phyloP scores from a whole-genome alignment of 2,888 invertebrate species.

The Peribatodes rhomboidaria region DNA sequence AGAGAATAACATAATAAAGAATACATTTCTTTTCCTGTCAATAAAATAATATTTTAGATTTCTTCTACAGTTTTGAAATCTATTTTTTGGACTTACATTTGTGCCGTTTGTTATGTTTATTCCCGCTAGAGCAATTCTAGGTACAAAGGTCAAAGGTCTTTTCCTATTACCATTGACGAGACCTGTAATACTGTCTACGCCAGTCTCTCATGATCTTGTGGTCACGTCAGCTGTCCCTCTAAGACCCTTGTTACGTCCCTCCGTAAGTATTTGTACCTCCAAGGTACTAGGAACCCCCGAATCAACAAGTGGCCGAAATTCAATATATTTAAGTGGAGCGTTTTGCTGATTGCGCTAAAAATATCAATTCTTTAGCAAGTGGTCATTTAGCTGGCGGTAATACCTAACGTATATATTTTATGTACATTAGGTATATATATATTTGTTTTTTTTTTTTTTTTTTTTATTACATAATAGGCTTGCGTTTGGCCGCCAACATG shows the following conservation, averaged over 20 bases:
- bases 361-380: conserved; percentile 44
- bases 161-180: neutral
- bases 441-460: no score
- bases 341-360: conserved; percentile 36
- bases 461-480: no score
- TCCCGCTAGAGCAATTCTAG: neutral
- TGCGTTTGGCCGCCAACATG: no score
- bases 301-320: conserved; percentile 68
- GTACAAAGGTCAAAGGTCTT: neutral
- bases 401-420: neutral
- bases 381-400: conserved; percentile 11
- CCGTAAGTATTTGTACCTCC: conserved; percentile 49
- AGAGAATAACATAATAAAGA: no score
- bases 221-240: conserved; percentile 68
- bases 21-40: no score
- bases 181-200: conserved; percentile 15
- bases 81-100: no score
- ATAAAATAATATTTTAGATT: no score
- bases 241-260: conserved; percentile 67
- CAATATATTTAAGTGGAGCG: conserved; percentile 53
- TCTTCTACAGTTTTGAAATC: no score
- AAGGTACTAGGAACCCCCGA: conserved; percentile 44
- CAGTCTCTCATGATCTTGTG: conserved; percentile 58
- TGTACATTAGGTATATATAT: conserved; percentile 5
- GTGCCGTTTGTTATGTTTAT: no score